Base-by-base conservation (phyloP, 2,888 invertebrate genomes). In the Thecophora atra region DNA sequence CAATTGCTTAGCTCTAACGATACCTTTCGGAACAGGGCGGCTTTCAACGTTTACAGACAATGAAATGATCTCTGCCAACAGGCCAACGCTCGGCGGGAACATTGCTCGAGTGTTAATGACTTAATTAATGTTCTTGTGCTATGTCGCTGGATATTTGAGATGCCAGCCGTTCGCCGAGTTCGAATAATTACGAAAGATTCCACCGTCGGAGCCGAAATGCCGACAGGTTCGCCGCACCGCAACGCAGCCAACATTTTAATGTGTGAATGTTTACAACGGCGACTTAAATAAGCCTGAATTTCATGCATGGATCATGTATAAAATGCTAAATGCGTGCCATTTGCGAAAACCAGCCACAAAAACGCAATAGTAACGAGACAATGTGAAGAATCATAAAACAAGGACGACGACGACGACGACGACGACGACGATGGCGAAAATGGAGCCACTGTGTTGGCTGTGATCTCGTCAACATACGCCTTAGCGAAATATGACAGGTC, bases 51-150 rank as follows among this genome's bases (percentile, higher is more conserved):
- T 37, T 37, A 37, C 1, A 37, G 37, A 37, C 37, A 2, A 37
- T 37, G 6, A 30, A 6, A 30, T 30, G 37, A n/a, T 37, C 37
- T 37, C 7, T 37, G 11, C 11, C 6, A 37, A 11, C 37, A 37
- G 37, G 37, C 6, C 37, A 13, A n/a, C 24, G 58, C 13, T 58
- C 11, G 17, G 56, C 52, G n/a, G 64, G 21, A 70, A 44, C 42
- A 63, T 66, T 71, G 60, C 71, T 44, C 73, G 82, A 83, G 81
- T 82, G 81, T 82, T 82, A 83, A 82, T 82, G 81, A 82, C 82
- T 82, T 82, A 82, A 82, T 82, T 82, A 83, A 82, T 82, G 78
- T 77, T 76, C 75, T 77, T 74, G 77, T 72, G 60, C 70, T 67
- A 30, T 70, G 70, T 67, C 71, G 54, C 47, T 21, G 44, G 30